Base-by-base conservation (phyloP, 1,140 invertebrate genomes). In the Littorina saxatilis region DNA sequence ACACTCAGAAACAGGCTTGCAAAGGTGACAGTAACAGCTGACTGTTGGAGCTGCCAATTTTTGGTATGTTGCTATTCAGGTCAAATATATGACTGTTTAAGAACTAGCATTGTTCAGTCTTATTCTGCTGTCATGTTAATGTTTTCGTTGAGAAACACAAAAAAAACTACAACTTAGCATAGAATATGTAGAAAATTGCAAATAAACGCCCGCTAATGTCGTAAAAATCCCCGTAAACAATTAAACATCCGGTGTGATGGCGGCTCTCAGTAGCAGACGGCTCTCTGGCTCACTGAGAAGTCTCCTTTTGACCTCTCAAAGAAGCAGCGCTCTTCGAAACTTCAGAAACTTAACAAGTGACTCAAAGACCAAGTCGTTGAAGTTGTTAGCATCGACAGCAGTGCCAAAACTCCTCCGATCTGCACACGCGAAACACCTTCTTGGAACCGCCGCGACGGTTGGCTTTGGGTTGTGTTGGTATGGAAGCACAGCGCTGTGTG, bases 241-340 rank as follows among this genome's bases (percentile, higher is more conserved):
- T 73, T 32, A 32, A n/a, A 73, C 70, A 73, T 73, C 70, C 73
- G 37, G 70, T 68, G 70, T 5, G n/a, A 84, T 84, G 83, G 83
- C 83, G 58, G 76, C 80, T n/a, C 20, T 68, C 7, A 63, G 72
- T 79, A 52, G 70, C 58, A 83, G 76, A 80, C 52, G 70, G 58
- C 50, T 52, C 32, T 61, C 20, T 5, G 40, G 32, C 39, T 66
- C 52, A 80, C 52, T 80, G 27, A 40, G 76, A 39, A 47, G 55
- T 78, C 39, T 86, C 20, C 17, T 79, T 37, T 50, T 43, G 75
- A 32, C 70, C 70, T 81, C 47, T 32, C 77, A 81, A 0, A 78
- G 39, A 80, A 20, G 35, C 1, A 47, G 52, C 17, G 5, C n/a
- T 23, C 1, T 4, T 4, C 17, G 1, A 40, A 27, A 43, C 43